Conservation (phyloP, 1,140 invertebrate genomes). For the Pollicipes pollicipes region DNA sequence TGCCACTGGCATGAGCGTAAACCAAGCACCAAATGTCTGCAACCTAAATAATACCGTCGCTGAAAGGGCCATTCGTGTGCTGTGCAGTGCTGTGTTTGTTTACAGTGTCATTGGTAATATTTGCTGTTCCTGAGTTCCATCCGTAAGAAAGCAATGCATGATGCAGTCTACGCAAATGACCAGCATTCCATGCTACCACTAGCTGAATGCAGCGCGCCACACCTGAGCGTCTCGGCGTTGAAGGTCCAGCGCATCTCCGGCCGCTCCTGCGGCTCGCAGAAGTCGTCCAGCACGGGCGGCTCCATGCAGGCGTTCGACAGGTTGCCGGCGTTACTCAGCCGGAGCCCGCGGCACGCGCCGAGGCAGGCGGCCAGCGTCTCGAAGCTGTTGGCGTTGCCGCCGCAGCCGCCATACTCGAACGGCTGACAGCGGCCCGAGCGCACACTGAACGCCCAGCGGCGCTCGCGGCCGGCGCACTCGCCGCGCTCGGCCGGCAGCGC, state of each 20-base stretch:
- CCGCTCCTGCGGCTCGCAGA: neutral
- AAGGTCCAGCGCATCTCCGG: neutral
- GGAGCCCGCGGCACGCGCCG: constrained; percentile 14
- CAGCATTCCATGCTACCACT: too few species aligned
- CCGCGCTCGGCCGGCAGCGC: neutral
- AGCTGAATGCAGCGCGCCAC: too few species aligned
- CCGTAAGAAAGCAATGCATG: too few species aligned
- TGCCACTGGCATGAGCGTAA: too few species aligned
- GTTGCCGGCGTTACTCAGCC: neutral
- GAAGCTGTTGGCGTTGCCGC: constrained; percentile 60
- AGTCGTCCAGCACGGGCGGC: neutral
- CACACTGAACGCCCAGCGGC: neutral
- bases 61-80: too few species aligned
- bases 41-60: too few species aligned
- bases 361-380: constrained; percentile 26
- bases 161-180: too few species aligned
- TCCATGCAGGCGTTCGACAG: neutral
- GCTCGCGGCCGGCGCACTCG: neutral
- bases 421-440: constrained; percentile 32
- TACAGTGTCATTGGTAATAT: too few species aligned
- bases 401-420: constrained; percentile 64
- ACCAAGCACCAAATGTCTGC: too few species aligned
- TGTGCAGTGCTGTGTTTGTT: too few species aligned
- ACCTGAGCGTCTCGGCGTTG: neutral
- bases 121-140: too few species aligned